These are phyloP conservation scores for Molanna angustata DNA, from an alignment of 2,888 invertebrate genomes.

Conservation along the genomic window DNA sequence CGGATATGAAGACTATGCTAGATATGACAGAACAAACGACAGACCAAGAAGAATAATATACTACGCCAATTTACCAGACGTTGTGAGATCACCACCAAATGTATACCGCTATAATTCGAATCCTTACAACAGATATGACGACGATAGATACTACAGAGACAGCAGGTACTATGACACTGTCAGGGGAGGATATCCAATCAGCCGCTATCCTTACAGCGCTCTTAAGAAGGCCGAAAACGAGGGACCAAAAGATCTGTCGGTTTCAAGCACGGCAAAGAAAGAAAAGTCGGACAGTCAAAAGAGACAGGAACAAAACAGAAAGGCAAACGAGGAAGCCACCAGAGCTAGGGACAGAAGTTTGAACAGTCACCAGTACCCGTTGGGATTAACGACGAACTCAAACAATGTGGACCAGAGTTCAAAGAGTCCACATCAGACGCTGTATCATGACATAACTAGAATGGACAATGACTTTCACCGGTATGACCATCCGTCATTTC, in stretches of 20 bases:
- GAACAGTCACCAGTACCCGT: conserved; percentile 49
- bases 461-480: conserved; percentile 46
- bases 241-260: conserved; percentile 48
- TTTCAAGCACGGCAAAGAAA: conserved; percentile 45
- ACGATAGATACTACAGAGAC: conserved; percentile 44
- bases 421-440: conserved; percentile 44
- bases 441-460: conserved; percentile 44
- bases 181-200: conserved; percentile 19
- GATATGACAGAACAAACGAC: conserved; percentile 43
- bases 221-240: conserved; percentile 49
- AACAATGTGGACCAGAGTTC: conserved; percentile 37
- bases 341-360: conserved; percentile 39
- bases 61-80: conserved; percentile 68
- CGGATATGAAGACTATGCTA: conserved; percentile 39
- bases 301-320: conserved; percentile 44
- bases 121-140: conserved; percentile 48
- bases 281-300: conserved; percentile 48
- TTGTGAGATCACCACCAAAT: conserved; percentile 60
- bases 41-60: conserved; percentile 65
- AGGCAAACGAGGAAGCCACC: conserved; percentile 43
- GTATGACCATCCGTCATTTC: conserved; percentile 49
- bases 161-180: no score
- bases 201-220: conserved; percentile 47
- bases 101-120: conserved; percentile 54
- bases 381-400: conserved; percentile 17